These are phyloP conservation scores for Geopemphigus sp. DNA, from an alignment of 1,140 invertebrate genomes.

Conservation along the genomic window DNA sequence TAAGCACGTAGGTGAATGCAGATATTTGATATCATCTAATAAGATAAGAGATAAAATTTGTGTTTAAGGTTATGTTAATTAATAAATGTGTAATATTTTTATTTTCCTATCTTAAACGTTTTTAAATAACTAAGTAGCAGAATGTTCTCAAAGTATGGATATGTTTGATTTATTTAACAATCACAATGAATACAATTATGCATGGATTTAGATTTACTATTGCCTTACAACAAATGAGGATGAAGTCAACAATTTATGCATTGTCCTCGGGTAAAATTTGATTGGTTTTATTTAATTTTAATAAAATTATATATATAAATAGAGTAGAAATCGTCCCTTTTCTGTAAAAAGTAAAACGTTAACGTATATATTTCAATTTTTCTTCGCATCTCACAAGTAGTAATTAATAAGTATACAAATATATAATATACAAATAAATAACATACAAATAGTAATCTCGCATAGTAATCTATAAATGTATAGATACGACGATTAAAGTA, in stretches of 20 bases:
- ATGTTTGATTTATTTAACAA: not conserved
- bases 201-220: not conserved
- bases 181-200: not conserved
- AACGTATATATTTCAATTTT: not conserved
- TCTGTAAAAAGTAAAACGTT: not conserved
- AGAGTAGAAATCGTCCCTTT: not conserved
- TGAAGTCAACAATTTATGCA: conserved; percentile 35
- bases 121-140: too few relatives aligned
- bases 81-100: too few relatives aligned
- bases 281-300: not conserved
- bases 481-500: too few relatives aligned
- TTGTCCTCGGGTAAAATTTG: conserved; percentile 16
- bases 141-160: not conserved
- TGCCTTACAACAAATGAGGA: not conserved
- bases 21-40: too few relatives aligned
- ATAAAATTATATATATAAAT: not conserved
- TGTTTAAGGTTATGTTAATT: too few relatives aligned
- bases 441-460: too few relatives aligned
- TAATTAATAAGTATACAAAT: too few relatives aligned
- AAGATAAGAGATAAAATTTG: too few relatives aligned
- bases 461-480: too few relatives aligned
- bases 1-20: too few relatives aligned
- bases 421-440: too few relatives aligned
- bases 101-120: too few relatives aligned
- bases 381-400: not conserved